Conservation (phyloP, 2,888 invertebrate species). For the Leptura quadrifasciata region DNA sequence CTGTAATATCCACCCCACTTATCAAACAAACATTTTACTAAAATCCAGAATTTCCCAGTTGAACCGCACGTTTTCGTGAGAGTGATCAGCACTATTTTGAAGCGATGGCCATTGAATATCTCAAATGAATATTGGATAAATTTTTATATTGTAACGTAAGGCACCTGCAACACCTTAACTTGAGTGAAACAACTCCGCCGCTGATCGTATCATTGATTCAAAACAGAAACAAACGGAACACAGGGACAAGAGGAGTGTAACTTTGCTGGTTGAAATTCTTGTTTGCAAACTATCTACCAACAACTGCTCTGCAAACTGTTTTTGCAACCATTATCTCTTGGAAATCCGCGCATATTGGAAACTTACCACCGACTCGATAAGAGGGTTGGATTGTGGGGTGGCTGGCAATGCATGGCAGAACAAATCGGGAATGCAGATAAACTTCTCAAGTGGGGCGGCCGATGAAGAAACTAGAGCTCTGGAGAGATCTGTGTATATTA, state of each 20-base stretch:
- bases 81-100: too few species aligned
- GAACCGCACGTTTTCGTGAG: too few species aligned
- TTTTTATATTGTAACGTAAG: too few species aligned
- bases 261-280: slow-evolving; percentile 38
- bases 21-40: too few species aligned
- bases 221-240: slow-evolving; percentile 19
- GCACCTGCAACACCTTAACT: too few species aligned
- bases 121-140: too few species aligned
- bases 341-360: slow-evolving; percentile 39
- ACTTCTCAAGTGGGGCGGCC: slow-evolving; percentile 9
- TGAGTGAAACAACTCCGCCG: background rate
- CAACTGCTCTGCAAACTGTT: slow-evolving; percentile 45
- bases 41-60: too few species aligned
- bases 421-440: slow-evolving; percentile 23
- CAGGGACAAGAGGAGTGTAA: slow-evolving; percentile 30
- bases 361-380: slow-evolving; percentile 38
- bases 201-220: slow-evolving; percentile 12
- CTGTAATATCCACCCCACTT: too few species aligned
- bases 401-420: slow-evolving; percentile 13
- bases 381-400: slow-evolving; percentile 12
- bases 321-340: slow-evolving; percentile 42
- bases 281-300: slow-evolving; percentile 46
- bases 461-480: slow-evolving; percentile 17
- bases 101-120: too few species aligned
- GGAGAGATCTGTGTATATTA: slow-evolving; percentile 11